Conservation (phyloP, 2,113 vertebrate species). For the Marcusenius ussheri region DNA sequence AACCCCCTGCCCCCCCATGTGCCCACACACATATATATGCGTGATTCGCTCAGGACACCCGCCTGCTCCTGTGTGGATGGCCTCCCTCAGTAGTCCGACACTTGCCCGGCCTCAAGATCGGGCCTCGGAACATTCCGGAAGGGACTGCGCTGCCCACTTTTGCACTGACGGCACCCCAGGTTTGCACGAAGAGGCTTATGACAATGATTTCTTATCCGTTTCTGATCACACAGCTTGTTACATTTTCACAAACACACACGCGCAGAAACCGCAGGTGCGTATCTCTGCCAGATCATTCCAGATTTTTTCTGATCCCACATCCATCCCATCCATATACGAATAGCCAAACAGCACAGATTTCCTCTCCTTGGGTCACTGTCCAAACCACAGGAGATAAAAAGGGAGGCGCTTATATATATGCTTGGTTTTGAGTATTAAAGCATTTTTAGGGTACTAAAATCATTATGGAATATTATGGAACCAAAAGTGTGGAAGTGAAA, state of each 20-base stretch:
- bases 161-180: not conserved
- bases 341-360: not conserved
- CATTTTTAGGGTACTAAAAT: not conserved
- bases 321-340: not conserved
- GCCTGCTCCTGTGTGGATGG: not conserved
- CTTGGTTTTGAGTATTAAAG: not conserved
- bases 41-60: not conserved
- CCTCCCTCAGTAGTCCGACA: not conserved
- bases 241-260: not conserved
- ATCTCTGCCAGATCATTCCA: not conserved
- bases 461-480: not conserved
- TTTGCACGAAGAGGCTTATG: not conserved
- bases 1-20: not conserved
- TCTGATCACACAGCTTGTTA: no score
- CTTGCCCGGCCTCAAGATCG: not conserved
- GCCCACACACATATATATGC: not conserved
- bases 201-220: not conserved
- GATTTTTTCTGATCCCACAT: not conserved
- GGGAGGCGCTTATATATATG: not conserved
- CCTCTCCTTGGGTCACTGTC: not conserved
- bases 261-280: not conserved
- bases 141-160: not conserved
- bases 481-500: not conserved
- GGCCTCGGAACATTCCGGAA: not conserved
- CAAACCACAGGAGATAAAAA: not conserved